Percentiles rank a stretch among this genome's conserved stretches.
These are phyloP conservation scores for Ligdia adustata DNA, from an alignment of 2,888 invertebrate species.

Conservation along the genomic window DNA sequence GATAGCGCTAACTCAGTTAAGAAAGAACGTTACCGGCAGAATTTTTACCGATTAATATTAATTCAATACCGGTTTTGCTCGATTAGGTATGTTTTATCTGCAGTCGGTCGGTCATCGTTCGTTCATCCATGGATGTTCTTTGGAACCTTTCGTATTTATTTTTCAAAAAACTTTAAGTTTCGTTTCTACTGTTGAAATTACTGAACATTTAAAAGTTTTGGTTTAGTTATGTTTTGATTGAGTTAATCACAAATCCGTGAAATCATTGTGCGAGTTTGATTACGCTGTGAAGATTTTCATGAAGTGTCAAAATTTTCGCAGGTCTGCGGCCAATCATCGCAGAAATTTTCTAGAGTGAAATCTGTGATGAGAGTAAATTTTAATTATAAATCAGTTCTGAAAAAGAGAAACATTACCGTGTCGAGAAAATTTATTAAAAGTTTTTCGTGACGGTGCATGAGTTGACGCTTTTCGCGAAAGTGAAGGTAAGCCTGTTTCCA, in stretches of 20 bases:
- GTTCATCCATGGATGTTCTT: slow-evolving; percentile 2
- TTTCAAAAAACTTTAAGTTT: slow-evolving; percentile 4
- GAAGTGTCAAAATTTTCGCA: slow-evolving; percentile 80
- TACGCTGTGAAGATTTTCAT: slow-evolving; percentile 49
- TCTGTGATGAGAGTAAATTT: slow-evolving; percentile 53
- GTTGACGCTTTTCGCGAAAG: slow-evolving; percentile 62
- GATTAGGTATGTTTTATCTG: no score
- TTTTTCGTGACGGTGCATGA: slow-evolving; percentile 55
- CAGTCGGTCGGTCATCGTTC: neutral
- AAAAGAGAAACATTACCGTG: neutral
- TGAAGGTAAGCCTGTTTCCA: slow-evolving; percentile 54
- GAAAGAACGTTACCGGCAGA: no score
- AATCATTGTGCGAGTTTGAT: slow-evolving; percentile 32
- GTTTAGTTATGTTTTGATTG: no score
- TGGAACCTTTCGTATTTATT: slow-evolving; percentile 9
- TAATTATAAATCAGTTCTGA: neutral
- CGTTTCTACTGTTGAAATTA: neutral
- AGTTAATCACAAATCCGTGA: slow-evolving; percentile 6
- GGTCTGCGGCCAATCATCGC: slow-evolving; percentile 72
- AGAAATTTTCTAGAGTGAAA: slow-evolving; percentile 61
- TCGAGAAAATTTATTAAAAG: slow-evolving; percentile 26
- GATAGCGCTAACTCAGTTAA: no score
- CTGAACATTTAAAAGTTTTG: no score
- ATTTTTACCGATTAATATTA: no score
- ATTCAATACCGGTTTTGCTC: no score